Percentiles rank a stretch among this genome's conserved stretches.
Evolutionary conservation across 2,113 vertebrate genomes (phyloP).

Genomic region (Scomber colias): DNA sequence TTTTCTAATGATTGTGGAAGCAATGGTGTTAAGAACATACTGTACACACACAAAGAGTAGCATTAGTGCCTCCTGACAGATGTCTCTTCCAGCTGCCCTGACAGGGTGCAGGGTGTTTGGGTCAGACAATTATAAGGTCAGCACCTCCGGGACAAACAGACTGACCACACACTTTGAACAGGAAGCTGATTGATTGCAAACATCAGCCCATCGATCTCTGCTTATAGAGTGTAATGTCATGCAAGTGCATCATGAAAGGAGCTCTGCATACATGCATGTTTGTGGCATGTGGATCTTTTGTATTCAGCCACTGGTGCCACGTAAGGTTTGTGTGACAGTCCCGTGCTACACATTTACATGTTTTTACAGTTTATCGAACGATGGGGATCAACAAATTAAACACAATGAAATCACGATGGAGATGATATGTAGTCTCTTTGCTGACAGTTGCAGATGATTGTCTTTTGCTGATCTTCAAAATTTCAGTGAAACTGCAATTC

Average conservation of each 20-base stretch:
- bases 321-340: not conserved
- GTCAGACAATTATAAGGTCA: conserved; percentile 51
- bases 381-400: not conserved
- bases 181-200: conserved; percentile 62
- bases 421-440: not conserved
- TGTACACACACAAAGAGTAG: not conserved
- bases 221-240: conserved; percentile 32
- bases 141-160: conserved; percentile 33
- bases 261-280: not conserved
- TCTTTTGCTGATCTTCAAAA: not conserved
- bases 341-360: not conserved
- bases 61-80: conserved; percentile 5
- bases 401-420: not conserved
- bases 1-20: too few species aligned
- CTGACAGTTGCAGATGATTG: too few species aligned
- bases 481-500: not conserved
- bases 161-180: conserved; percentile 43
- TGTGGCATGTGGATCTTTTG: not conserved
- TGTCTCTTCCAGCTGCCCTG: conserved; percentile 18
- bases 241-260: not conserved
- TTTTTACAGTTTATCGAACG: not conserved
- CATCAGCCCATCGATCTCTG: conserved; percentile 45
- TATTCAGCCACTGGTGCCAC: not conserved
- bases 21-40: not conserved
- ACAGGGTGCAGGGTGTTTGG: conserved; percentile 9